phyloP scores from a whole-genome alignment of 2,888 invertebrate genomes.

The Melinaea marsaeus region DNA sequence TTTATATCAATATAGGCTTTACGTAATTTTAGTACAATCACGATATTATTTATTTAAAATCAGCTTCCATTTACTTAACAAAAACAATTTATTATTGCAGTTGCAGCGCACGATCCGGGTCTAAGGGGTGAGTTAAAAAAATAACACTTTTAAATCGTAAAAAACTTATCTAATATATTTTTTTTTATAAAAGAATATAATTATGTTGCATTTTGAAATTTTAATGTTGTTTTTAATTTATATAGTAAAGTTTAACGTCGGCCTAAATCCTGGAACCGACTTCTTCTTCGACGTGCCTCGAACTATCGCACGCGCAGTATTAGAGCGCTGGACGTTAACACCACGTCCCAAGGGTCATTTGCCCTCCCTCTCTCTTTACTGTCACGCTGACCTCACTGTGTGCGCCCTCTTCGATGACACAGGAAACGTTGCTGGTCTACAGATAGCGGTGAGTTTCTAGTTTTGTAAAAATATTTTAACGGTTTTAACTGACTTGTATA shows the following conservation, averaged over 20 bases:
- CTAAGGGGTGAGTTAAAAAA: slow-evolving; percentile 17
- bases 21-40: too few species aligned
- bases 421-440: slow-evolving; percentile 48
- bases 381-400: slow-evolving; percentile 41
- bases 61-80: neutral
- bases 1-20: too few species aligned
- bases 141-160: too few species aligned
- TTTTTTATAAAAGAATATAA: too few species aligned
- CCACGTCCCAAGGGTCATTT: slow-evolving; percentile 35
- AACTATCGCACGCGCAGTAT: slow-evolving; percentile 32
- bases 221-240: slow-evolving; percentile 7
- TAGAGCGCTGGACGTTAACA: slow-evolving; percentile 38
- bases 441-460: slow-evolving; percentile 49
- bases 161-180: too few species aligned
- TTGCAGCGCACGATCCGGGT: slow-evolving; percentile 10
- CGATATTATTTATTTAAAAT: too few species aligned
- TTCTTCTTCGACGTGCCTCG: slow-evolving; percentile 2
- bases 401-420: slow-evolving; percentile 49
- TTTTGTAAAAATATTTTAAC: too few species aligned
- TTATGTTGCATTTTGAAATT: neutral
- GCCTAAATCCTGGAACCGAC: neutral
- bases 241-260: slow-evolving; percentile 8
- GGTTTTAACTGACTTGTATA: too few species aligned
- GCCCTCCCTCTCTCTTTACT: slow-evolving; percentile 44
- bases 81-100: slow-evolving; percentile 6